Percentiles rank a stretch among this genome's conserved stretches.
Conservation (phyloP, 2,888 invertebrate genomes). For the Rhorus exstirpatorius region DNA sequence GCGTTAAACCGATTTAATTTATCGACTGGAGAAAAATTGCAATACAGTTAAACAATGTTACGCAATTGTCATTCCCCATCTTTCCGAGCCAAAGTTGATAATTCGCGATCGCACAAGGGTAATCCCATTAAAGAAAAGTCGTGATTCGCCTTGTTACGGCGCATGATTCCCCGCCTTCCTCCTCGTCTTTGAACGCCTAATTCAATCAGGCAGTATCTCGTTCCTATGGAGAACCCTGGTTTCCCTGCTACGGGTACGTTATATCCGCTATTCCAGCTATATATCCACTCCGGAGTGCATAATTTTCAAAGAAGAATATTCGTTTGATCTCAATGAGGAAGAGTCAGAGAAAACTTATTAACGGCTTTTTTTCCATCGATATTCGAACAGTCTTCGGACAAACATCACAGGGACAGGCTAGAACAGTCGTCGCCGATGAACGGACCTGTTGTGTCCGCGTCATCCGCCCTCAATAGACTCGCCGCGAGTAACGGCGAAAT, state of each 20-base stretch:
- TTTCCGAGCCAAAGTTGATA: constrained; percentile 72
- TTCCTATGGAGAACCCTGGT: constrained; percentile 57
- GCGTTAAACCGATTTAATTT: constrained; percentile 36
- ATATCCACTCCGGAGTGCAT: constrained; percentile 68
- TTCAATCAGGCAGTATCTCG: constrained; percentile 77
- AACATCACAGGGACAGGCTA: constrained; percentile 86
- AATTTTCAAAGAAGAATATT: constrained; percentile 73
- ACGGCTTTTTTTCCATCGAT: constrained; percentile 23
- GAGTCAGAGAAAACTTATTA: constrained; percentile 24
- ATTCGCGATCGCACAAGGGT: constrained; percentile 73
- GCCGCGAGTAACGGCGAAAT: constrained; percentile 93
- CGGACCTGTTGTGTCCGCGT: constrained; percentile 87
- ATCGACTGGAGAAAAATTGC: constrained; percentile 31
- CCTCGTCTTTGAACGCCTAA: constrained; percentile 74
- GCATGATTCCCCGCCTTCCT: constrained; percentile 36
- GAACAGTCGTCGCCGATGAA: constrained; percentile 86
- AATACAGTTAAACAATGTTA: constrained; percentile 38
- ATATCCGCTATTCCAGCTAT: background rate
- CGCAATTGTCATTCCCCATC: constrained; percentile 69
- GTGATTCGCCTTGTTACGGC: constrained; percentile 68
- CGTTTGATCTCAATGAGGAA: constrained; percentile 38
- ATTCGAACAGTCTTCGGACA: constrained; percentile 82
- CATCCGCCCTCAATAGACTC: constrained; percentile 90
- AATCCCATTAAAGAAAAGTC: constrained; percentile 82
- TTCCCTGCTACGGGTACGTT: background rate